Conservation (phyloP, 2,888 invertebrate species). For the Clunio marinus region DNA sequence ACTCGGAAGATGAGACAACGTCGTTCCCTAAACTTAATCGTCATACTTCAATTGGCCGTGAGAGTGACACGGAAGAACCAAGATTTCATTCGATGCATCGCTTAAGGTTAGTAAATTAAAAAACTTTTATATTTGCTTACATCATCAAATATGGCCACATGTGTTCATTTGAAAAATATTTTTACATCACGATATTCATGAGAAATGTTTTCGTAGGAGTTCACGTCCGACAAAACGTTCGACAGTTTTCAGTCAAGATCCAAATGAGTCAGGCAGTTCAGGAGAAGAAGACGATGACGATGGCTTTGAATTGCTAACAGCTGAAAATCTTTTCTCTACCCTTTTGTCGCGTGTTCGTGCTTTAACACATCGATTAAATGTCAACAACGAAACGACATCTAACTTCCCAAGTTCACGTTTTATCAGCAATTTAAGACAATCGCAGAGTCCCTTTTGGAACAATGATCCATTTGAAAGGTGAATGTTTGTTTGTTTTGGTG, state of each 20-base stretch:
- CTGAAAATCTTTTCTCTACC: constrained; percentile 85
- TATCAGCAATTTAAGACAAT: constrained; percentile 54
- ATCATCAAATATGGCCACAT: neutral
- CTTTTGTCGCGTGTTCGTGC: constrained; percentile 77
- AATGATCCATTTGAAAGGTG: constrained; percentile 51
- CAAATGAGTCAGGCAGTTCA: constrained; percentile 82
- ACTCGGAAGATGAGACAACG: constrained; percentile 63
- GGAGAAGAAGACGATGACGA: constrained; percentile 85
- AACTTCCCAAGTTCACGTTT: constrained; percentile 62
- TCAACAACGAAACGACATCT: constrained; percentile 66
- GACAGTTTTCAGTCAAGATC: constrained; percentile 55
- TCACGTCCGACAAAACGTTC: constrained; percentile 63
- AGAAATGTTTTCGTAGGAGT: too few species aligned
- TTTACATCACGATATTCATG: constrained; percentile 41
- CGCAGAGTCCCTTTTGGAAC: constrained; percentile 50
- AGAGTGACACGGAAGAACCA: constrained; percentile 58
- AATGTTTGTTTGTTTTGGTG: neutral
- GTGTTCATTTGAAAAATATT: neutral
- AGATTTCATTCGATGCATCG: constrained; percentile 61
- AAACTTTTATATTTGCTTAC: constrained; percentile 12
- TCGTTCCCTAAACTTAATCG: constrained; percentile 58
- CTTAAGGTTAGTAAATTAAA: constrained; percentile 55
- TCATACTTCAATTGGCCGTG: constrained; percentile 56
- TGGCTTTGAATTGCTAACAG: constrained; percentile 85
- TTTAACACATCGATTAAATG: constrained; percentile 77